Conservation (phyloP, 1,140 invertebrate species). For the Euglossa dilemma region DNA sequence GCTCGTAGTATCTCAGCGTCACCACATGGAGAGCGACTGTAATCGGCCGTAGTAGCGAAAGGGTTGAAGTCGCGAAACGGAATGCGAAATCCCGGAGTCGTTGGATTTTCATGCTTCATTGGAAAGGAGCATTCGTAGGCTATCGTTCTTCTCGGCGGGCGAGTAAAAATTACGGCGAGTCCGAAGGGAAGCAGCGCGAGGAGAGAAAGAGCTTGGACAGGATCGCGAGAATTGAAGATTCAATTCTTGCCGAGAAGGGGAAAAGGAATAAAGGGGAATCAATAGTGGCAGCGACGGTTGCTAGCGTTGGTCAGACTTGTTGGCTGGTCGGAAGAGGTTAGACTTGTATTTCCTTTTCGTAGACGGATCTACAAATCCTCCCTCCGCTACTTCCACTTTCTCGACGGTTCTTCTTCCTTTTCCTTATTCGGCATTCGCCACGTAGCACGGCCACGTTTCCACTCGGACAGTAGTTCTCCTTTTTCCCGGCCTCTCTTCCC, state of each 20-base stretch:
- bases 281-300: slow-evolving; percentile 59
- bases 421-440: slow-evolving; percentile 65
- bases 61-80: no score
- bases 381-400: not conserved
- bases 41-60: no score
- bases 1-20: no score
- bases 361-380: slow-evolving; percentile 75
- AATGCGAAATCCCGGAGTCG: not conserved
- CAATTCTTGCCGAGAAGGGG: slow-evolving; percentile 74
- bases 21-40: no score
- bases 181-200: slow-evolving; percentile 16
- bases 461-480: slow-evolving; percentile 64
- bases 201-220: not conserved
- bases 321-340: slow-evolving; percentile 60
- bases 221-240: slow-evolving; percentile 72
- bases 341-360: slow-evolving; percentile 77
- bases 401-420: slow-evolving; percentile 1
- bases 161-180: not conserved
- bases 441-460: slow-evolving; percentile 61
- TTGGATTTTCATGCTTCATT: not conserved
- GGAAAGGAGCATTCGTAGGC: not conserved
- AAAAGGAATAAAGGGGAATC: slow-evolving; percentile 68
- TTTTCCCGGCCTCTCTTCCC: slow-evolving; percentile 10
- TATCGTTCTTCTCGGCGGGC: not conserved
- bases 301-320: slow-evolving; percentile 45